Evolutionary conservation across 2,888 invertebrate species (phyloP), one percentile per base, ranked within the genome.

Genomic region (Spodoptera littoralis): DNA sequence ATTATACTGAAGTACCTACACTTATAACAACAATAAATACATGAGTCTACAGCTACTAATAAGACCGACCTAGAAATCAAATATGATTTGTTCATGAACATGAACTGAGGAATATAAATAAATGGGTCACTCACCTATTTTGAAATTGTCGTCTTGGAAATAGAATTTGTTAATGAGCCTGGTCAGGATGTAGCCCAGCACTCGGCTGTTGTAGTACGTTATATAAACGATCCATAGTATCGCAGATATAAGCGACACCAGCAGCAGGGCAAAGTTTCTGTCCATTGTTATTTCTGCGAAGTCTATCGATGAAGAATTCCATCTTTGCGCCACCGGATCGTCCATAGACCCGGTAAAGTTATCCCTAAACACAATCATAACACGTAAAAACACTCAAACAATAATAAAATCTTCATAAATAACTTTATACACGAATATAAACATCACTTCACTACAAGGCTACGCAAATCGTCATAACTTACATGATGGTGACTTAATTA

Each of bases 151-250:
- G 90, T 97, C 97, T 88, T 96, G 96, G 80, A 97, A 97, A 85
- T 98, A 96, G 91, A 99, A 97, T 85, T 97, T 96, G 93, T 99
- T 99, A 58, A 98, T 96, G 60, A 98, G 95, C 88, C 97, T 97
- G 9, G 99, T 99, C 59, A 99, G 95, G 83, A 99, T 96, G 86
- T 98, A 97, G 36, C 99, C 99, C 77, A 98, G 96, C 4, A 99
- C 96, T 70, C 99, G 96, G 58, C 98, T 98, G 91, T 99, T 99
- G 94, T 99, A 99, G 92, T 98, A 99, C 0, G 98, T 97, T 83
- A 98, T 97, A 92, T 99, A 99, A 77, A 98, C 97, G 56, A 98
- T 96, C 99, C 99, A 99, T 45, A 96, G 95, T 85, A 98, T 97
- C 24, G 98, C 97, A 69, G 97, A 97, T 79, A 97, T 95, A 54